Conservation (phyloP, 2,113 vertebrate species). For the Ciconia stormi region DNA sequence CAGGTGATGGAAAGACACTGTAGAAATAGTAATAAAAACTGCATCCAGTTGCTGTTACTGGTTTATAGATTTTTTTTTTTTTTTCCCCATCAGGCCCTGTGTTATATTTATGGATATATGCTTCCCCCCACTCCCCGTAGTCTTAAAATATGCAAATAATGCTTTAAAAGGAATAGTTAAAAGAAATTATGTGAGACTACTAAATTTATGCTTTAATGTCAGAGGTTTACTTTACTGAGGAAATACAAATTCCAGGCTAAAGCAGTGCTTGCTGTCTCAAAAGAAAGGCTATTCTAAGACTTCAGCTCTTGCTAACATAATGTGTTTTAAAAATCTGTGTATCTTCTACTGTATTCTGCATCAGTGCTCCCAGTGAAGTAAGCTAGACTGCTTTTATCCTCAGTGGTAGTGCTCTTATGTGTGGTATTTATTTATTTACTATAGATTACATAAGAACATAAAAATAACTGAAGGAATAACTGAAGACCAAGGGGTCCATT, state of each 20-base stretch:
- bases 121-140: too few species aligned
- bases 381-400: background rate
- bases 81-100: background rate
- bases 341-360: background rate
- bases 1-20: slow-evolving; percentile 24
- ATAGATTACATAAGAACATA: background rate
- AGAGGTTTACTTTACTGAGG: background rate
- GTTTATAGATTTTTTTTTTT: background rate
- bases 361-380: background rate
- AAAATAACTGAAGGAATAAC: background rate
- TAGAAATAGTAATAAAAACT: slow-evolving; percentile 21
- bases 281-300: background rate
- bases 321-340: background rate
- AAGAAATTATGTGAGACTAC: background rate
- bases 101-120: background rate
- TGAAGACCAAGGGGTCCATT: background rate
- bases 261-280: background rate
- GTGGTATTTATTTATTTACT: background rate
- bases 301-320: background rate
- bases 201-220: background rate
- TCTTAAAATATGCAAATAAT: background rate
- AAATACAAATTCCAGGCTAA: background rate
- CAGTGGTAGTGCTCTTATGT: background rate
- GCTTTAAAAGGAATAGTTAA: background rate
- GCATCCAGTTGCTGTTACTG: background rate